These are phyloP conservation scores for Hormiphora californensis DNA, from an alignment of 37 sponge, comb jelly and placozoan genomes.

Conservation along the genomic window DNA sequence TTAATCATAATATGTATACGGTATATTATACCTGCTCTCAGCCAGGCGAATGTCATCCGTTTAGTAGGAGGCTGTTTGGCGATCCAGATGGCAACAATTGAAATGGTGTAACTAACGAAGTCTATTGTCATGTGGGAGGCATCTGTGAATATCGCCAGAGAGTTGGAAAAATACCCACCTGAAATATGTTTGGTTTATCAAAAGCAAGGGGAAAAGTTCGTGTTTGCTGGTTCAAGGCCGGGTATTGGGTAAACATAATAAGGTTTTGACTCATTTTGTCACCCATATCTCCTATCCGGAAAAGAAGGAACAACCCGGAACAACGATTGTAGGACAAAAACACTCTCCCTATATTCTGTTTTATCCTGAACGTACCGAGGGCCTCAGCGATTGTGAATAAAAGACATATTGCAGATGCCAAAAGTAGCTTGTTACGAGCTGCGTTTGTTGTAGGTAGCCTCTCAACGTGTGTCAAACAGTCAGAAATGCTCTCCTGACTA, in stretches of 20 bases:
- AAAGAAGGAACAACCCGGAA: no score
- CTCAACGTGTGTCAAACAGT: no score
- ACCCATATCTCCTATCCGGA: no score
- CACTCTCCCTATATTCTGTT: no score
- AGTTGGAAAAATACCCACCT: conserved; percentile 87
- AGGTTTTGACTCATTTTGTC: no score
- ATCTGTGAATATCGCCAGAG: conserved; percentile 95
- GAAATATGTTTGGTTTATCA: background rate
- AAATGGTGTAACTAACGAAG: conserved; percentile 81
- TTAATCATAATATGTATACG: no score
- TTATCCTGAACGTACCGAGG: conserved; percentile 77
- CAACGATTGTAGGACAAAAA: no score
- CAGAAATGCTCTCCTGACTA: no score
- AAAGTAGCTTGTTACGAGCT: conserved; percentile 66
- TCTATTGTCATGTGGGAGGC: conserved; percentile 98
- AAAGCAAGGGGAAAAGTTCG: no score
- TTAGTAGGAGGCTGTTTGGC: conserved; percentile 70
- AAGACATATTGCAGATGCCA: conserved; percentile 65
- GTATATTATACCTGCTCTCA: conserved; percentile 78
- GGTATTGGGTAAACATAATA: no score
- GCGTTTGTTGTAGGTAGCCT: no score
- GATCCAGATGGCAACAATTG: conserved; percentile 88
- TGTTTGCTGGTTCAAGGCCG: no score
- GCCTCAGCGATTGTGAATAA: conserved; percentile 81
- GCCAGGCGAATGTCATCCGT: conserved; percentile 87